Evolutionary conservation across 2,113 vertebrate genomes (phyloP), one percentile per base, ranked within the genome.

Genomic region (Campylorhamphus procurvoides): DNA sequence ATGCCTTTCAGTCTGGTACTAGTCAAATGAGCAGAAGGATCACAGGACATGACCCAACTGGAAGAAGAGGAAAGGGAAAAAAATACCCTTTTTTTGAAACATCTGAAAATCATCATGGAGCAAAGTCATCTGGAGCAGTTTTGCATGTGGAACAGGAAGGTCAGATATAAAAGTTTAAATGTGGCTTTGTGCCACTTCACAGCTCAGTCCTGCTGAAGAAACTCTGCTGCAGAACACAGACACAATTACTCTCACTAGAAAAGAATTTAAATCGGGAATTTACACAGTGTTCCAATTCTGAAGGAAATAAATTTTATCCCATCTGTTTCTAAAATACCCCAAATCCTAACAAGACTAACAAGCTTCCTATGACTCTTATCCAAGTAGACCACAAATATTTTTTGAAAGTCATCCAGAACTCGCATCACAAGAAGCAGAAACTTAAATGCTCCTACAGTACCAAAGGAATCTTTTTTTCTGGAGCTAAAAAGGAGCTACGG

Each of bases 311-410:
- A 79, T 29, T 44, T 12, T 42, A 83, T 93, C 55, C 66, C 81
- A 90, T 89, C n/a, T 91, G 67, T 80, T 94, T 85, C 63, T 83
- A 67, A 91, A 93, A 95, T 72, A 82, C 6, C 8, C 9, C 40
- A 93, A 90, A 76, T 73, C 17, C 29, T 80, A 85, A 9, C 59
- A 88, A 86, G 88, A 77, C 53, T 76, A 84, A 82, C 42, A 66
- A 46, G 14, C 28, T 91, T 94, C 67, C 56, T 79, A 27, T 8
- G 28, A 79, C 62, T 90, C 23, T 73, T 33, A 55, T 80, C 67
- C 91, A 89, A 90, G 47, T 5, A 88, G 72, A 91, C 53, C 71
- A 82, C 84, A 89, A 91, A 85, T 84, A 69, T 80, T 90, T 55
- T 74, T 77, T 13, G 0, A 88, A 75, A 74, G 50, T 74, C 15